A percentile compares a stretch with the other conserved stretches of the same genome.
phyloP scores from a whole-genome alignment of 2,888 invertebrate genomes.

The Thymelicus sylvestris region DNA sequence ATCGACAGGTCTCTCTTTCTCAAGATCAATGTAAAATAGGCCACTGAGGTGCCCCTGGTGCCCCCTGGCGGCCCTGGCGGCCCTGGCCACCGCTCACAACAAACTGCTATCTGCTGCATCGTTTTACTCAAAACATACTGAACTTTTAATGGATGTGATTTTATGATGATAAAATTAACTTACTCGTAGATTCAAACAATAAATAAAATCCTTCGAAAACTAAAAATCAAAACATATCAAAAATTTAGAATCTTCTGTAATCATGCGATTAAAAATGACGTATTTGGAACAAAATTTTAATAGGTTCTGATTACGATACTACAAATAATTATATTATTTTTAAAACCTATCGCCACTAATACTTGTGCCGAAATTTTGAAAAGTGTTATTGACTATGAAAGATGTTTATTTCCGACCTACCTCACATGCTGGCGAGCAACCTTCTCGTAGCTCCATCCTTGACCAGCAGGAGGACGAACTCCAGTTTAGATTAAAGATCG shows the following conservation, averaged over 20 bases:
- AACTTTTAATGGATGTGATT: slow-evolving; percentile 1
- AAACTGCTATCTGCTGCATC: slow-evolving; percentile 15
- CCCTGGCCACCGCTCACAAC: no score
- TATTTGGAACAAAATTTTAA: no score
- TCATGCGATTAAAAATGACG: no score
- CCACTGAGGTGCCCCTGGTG: slow-evolving; percentile 27
- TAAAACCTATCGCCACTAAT: not conserved
- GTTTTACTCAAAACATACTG: slow-evolving; percentile 14
- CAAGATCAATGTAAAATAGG: slow-evolving; percentile 36
- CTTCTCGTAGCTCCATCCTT: slow-evolving; percentile 35
- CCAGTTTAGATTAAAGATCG: slow-evolving; percentile 79
- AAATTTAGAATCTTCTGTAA: no score
- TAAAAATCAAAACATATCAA: no score
- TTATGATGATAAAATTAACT: not conserved
- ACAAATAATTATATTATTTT: not conserved
- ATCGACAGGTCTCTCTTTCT: slow-evolving; percentile 36
- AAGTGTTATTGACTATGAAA: not conserved
- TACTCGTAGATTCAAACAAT: not conserved
- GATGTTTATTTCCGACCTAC: slow-evolving; percentile 23
- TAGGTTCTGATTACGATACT: no score
- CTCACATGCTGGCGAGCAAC: slow-evolving; percentile 27
- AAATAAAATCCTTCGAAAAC: no score
- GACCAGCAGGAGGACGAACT: slow-evolving; percentile 57
- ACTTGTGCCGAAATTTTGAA: not conserved
- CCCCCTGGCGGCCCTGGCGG: slow-evolving; percentile 15